These are phyloP conservation scores for Malacoctenus gilli DNA, from an alignment of 2,797 vertebrate species.

Conservation along the genomic window DNA sequence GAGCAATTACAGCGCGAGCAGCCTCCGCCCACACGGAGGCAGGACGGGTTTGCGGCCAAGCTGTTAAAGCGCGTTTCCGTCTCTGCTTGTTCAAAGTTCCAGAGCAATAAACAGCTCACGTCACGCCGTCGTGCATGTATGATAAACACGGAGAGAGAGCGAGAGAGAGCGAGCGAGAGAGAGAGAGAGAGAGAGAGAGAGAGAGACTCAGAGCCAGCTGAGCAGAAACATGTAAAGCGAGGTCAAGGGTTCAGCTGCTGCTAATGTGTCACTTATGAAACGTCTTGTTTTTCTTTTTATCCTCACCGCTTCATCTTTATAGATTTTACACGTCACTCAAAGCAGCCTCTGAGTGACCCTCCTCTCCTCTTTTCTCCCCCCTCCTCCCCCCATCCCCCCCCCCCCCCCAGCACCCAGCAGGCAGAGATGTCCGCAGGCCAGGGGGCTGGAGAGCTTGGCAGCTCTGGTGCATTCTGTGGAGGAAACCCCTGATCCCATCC, in stretches of 20 bases:
- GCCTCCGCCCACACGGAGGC: too few relatives aligned
- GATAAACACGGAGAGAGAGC: background rate
- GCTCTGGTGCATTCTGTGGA: conserved; percentile 81
- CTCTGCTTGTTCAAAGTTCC: conserved; percentile 15
- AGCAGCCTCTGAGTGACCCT: background rate
- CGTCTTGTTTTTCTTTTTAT: background rate
- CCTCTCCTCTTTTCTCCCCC: background rate
- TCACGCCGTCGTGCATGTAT: background rate
- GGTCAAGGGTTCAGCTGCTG: conserved; percentile 17
- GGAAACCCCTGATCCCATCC: conserved; percentile 83
- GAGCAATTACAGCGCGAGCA: conserved; percentile 6
- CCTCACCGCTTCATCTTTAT: conserved; percentile 3
- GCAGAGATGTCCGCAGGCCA: conserved; percentile 67
- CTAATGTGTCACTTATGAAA: background rate
- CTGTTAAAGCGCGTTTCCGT: conserved; percentile 1
- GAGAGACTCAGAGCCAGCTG: background rate
- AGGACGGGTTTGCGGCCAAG: background rate
- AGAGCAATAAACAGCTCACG: conserved; percentile 15
- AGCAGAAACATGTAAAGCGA: background rate
- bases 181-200: too few relatives aligned
- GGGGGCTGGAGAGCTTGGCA: conserved; percentile 78
- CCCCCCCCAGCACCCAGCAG: conserved; percentile 61
- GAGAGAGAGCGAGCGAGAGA: too few relatives aligned
- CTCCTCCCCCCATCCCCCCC: conserved; percentile 46
- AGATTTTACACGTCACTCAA: conserved; percentile 5